Evolutionary conservation across 2,888 invertebrate species (phyloP).

Genomic region (Melangyna quadrimaculata): DNA sequence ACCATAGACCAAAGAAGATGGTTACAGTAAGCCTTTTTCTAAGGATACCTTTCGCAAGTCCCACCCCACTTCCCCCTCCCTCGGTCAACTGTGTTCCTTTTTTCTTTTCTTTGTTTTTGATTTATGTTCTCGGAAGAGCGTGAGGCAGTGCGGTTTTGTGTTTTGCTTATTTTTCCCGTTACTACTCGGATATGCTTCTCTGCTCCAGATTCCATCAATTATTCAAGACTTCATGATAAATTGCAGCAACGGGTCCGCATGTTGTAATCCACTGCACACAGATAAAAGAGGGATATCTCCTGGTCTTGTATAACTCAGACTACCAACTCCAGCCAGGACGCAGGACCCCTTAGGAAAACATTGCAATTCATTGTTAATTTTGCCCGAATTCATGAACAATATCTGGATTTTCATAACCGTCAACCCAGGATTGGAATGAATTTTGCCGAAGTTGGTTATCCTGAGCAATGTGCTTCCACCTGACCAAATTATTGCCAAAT

Average conservation of each 20-base stretch:
- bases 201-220: conserved; percentile 65
- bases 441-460: conserved; percentile 27
- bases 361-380: conserved; percentile 51
- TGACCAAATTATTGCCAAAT: conserved; percentile 41
- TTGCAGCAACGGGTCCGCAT: conserved; percentile 49
- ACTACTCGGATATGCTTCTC: background rate
- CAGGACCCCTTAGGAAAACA: conserved; percentile 3
- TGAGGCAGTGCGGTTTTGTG: conserved; percentile 18
- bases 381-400: conserved; percentile 28
- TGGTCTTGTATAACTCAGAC: background rate
- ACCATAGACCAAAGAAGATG: conserved; percentile 42
- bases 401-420: conserved; percentile 22
- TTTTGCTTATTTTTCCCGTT: conserved; percentile 1
- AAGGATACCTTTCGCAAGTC: conserved; percentile 16
- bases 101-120: conserved; percentile 34
- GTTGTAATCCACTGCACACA: conserved; percentile 64
- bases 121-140: conserved; percentile 49
- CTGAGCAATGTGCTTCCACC: conserved; percentile 46
- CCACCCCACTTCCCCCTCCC: background rate
- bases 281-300: conserved; percentile 58
- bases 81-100: background rate
- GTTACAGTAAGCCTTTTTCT: conserved; percentile 38
- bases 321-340: background rate
- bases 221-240: conserved; percentile 67
- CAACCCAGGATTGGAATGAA: background rate